A percentile compares a stretch with the other conserved stretches of the same genome.
phyloP scores from a whole-genome alignment of 2,113 vertebrate species.

The Jaculus jaculus region DNA sequence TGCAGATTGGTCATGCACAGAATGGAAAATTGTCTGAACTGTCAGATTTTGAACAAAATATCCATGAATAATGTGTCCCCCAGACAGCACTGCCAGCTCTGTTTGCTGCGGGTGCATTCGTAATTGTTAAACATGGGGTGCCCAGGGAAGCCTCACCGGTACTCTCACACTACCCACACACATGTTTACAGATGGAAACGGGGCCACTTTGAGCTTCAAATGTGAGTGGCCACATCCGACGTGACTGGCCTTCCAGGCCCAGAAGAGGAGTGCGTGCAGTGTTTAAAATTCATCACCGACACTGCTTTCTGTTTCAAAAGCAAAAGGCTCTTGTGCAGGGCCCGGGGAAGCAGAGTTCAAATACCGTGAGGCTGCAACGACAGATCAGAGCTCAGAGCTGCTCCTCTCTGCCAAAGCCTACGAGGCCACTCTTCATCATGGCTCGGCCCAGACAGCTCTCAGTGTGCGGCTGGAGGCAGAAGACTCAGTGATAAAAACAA shows the following conservation, averaged over 20 bases:
- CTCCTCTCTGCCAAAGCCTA: conserved; percentile 89
- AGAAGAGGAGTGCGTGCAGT: conserved; percentile 78
- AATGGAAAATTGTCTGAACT: conserved; percentile 83
- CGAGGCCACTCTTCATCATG: conserved; percentile 86
- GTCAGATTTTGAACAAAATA: conserved; percentile 83
- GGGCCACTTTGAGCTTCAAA: conserved; percentile 83
- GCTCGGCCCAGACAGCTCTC: conserved; percentile 87
- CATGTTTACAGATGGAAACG: conserved; percentile 91
- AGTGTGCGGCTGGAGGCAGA: conserved; percentile 66
- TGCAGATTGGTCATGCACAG: conserved; percentile 69
- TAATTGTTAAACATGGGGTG: conserved; percentile 87
- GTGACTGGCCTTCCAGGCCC: conserved; percentile 84
- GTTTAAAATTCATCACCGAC: conserved; percentile 93
- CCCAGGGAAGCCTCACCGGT: conserved; percentile 89
- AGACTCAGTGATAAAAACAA: not conserved
- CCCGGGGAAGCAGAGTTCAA: conserved; percentile 91
- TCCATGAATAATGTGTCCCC: conserved; percentile 89
- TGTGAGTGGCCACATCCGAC: conserved; percentile 81
- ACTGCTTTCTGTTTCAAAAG: conserved; percentile 86
- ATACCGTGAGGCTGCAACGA: conserved; percentile 85
- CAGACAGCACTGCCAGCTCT: conserved; percentile 83
- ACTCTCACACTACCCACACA: conserved; percentile 83
- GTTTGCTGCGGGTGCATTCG: conserved; percentile 83
- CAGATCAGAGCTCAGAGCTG: conserved; percentile 91
- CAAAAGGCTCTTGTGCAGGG: conserved; percentile 86